Percentiles rank a stretch among this genome's conserved stretches.
phyloP scores from a whole-genome alignment of 2,113 vertebrate genomes.

The Neoarius graeffei region DNA sequence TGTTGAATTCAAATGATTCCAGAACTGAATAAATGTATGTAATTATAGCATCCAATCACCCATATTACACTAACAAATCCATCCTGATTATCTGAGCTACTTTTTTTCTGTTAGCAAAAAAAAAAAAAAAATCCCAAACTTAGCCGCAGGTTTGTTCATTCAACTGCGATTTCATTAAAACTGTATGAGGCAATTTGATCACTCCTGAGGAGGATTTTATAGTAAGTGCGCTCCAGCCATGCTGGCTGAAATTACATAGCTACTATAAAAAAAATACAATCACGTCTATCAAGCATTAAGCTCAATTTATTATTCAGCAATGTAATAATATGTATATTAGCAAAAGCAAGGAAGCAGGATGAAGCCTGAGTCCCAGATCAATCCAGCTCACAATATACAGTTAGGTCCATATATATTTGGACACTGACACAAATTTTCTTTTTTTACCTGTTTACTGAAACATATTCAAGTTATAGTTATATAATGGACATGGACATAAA shows the following conservation, averaged over 20 bases:
- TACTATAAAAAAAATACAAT: not conserved
- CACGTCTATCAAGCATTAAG: not conserved
- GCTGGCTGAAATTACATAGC: slow-evolving; percentile 2
- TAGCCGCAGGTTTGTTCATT: not conserved
- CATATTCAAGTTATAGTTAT: too few relatives aligned
- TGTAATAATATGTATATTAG: slow-evolving; percentile 5
- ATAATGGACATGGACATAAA: too few relatives aligned
- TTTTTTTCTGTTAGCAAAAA: not conserved
- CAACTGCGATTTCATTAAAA: slow-evolving; percentile 18
- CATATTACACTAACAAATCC: slow-evolving; percentile 10
- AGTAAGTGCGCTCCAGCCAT: not conserved
- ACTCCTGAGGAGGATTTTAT: not conserved
- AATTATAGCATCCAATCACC: slow-evolving; percentile 28
- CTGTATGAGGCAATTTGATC: not conserved
- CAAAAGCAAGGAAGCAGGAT: not conserved
- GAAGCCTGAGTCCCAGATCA: not conserved
- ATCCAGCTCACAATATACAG: not conserved
- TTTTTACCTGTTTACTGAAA: too few relatives aligned
- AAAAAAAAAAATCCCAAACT: not conserved
- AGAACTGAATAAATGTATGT: slow-evolving; percentile 13
- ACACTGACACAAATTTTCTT: too few relatives aligned
- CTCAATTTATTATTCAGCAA: not conserved
- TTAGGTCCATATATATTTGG: too few relatives aligned
- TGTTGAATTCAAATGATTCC: slow-evolving; percentile 34
- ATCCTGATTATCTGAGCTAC: not conserved